Conservation (phyloP, 2,113 vertebrate genomes). For the Poeciliopsis turrubarensis region DNA sequence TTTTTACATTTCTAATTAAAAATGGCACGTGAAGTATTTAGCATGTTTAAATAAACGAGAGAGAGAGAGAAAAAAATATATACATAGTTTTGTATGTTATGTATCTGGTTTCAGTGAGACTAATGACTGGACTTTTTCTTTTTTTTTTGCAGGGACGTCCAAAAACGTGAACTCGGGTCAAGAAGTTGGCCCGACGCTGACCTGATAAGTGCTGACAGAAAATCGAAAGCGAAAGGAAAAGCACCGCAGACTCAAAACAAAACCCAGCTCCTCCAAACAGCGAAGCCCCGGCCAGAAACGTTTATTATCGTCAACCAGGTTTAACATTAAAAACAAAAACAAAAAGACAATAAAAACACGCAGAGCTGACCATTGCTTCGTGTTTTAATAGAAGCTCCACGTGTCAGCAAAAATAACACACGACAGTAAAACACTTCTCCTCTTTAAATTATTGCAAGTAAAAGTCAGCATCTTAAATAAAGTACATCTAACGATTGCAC, state of each 20-base stretch:
- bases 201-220: not conserved
- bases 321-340: not conserved
- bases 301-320: constrained; percentile 42
- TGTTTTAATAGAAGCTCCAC: not conserved
- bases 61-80: too few species aligned
- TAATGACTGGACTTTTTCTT: not conserved
- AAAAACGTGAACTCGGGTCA: not conserved
- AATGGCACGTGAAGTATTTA: too few species aligned
- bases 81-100: too few species aligned
- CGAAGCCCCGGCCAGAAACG: not conserved
- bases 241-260: not conserved
- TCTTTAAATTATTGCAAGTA: not conserved
- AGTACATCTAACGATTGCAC: not conserved
- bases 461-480: not conserved
- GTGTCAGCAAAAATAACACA: not conserved
- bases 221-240: constrained; percentile 21
- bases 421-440: not conserved
- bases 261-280: not conserved
- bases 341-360: not conserved
- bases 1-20: too few species aligned
- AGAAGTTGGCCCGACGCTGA: not conserved
- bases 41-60: too few species aligned
- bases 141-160: not conserved
- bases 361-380: not conserved
- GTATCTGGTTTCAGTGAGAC: not conserved